These are phyloP conservation scores for Esox niger DNA, from an alignment of 2,113 vertebrate species.

Conservation along the genomic window DNA sequence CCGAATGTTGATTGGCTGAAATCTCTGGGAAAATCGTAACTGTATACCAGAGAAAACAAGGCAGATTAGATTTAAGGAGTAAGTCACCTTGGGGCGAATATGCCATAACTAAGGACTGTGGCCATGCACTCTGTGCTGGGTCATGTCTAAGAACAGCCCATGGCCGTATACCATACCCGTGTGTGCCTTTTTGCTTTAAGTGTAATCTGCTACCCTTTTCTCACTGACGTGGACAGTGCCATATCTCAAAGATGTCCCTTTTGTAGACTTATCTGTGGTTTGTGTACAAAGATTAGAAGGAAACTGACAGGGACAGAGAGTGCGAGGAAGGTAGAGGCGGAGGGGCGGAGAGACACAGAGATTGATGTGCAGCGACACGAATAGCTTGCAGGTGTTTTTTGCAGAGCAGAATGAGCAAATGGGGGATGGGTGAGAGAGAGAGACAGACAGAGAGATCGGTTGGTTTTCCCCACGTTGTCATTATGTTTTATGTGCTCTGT, in stretches of 20 bases:
- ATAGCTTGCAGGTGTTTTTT: conserved; percentile 63
- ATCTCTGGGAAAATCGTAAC: too few species aligned
- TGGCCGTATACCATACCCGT: too few species aligned
- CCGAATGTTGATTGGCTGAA: too few species aligned
- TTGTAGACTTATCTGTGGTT: conserved; percentile 37
- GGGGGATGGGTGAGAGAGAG: conserved; percentile 1
- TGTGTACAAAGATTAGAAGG: conserved; percentile 37
- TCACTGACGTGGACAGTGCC: conserved; percentile 44
- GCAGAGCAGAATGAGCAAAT: neutral
- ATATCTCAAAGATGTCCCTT: conserved; percentile 25
- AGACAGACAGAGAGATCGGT: conserved; percentile 22
- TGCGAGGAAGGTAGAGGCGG: conserved; percentile 3
- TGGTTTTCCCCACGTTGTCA: conserved; percentile 39
- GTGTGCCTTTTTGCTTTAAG: too few species aligned
- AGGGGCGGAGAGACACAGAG: conserved; percentile 19
- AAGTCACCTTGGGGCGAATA: too few species aligned
- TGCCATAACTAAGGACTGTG: too few species aligned
- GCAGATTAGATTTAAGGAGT: too few species aligned
- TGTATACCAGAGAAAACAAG: too few species aligned
- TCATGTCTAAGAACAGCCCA: too few species aligned
- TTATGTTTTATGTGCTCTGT: conserved; percentile 55
- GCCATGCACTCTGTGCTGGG: too few species aligned
- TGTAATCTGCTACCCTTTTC: conserved; percentile 31
- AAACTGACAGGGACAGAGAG: conserved; percentile 32
- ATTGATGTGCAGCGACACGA: conserved; percentile 58